phyloP scores from a whole-genome alignment of 2,888 invertebrate species.

The Dicycla oo region DNA sequence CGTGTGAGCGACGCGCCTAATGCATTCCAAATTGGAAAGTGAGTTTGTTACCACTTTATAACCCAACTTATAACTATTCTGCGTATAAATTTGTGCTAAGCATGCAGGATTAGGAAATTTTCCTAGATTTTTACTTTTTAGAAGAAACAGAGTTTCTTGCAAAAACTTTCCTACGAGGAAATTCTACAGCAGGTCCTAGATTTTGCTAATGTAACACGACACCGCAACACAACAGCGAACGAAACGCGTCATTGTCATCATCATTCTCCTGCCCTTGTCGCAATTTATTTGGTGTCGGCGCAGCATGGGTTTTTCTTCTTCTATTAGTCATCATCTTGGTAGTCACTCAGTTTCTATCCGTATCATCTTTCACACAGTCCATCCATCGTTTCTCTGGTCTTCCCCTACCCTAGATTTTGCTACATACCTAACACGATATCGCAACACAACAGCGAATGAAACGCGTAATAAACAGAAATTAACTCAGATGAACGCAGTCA shows the following conservation, averaged over 20 bases:
- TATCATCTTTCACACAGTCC: too few species aligned
- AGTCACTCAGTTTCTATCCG: too few species aligned
- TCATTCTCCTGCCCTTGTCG: too few species aligned
- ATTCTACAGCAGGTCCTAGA: neutral
- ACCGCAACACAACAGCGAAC: conserved; percentile 32
- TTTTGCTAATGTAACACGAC: conserved; percentile 12
- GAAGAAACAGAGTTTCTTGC: too few species aligned
- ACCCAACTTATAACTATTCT: neutral
- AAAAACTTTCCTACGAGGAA: neutral
- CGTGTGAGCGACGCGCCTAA: too few species aligned
- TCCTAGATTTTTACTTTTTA: neutral
- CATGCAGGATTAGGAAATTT: too few species aligned
- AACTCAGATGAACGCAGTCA: conserved; percentile 66
- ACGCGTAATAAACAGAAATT: conserved; percentile 63
- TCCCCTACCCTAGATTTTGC: neutral
- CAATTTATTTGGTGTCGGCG: too few species aligned
- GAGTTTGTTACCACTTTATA: neutral
- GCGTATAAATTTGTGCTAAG: too few species aligned
- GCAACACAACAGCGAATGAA: conserved; percentile 35
- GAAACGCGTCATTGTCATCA: neutral
- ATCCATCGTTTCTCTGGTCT: too few species aligned
- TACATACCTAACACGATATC: conserved; percentile 17
- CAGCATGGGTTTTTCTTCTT: too few species aligned
- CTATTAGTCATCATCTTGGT: too few species aligned
- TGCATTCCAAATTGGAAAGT: conserved; percentile 1